A percentile compares a stretch with the other conserved stretches of the same genome.
These are phyloP conservation scores for Halcyon malimbica DNA, from an alignment of 2,113 vertebrate species.

Conservation along the genomic window DNA sequence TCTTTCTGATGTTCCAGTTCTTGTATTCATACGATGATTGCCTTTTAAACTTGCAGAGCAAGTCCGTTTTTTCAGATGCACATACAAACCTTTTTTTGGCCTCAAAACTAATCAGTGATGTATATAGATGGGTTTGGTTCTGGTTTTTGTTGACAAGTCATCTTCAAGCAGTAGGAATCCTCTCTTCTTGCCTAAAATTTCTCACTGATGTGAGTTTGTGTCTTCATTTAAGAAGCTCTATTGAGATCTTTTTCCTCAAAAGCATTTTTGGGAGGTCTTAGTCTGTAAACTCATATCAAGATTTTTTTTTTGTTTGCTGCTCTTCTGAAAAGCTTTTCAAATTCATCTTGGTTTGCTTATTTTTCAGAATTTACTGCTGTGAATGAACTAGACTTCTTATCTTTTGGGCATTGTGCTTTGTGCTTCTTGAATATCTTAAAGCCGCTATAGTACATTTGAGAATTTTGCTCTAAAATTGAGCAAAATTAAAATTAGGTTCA, in stretches of 20 bases:
- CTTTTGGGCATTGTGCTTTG: neutral
- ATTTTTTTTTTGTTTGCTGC: neutral
- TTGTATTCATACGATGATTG: neutral
- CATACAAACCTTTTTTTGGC: neutral
- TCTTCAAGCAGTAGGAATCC: neutral
- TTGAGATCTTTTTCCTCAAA: neutral
- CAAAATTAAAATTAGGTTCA: neutral
- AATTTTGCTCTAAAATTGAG: neutral
- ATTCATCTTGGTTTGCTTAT: neutral
- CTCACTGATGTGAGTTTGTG: neutral
- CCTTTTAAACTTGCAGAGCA: neutral
- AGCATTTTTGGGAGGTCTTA: neutral
- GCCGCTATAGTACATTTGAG: neutral
- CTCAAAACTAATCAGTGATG: neutral
- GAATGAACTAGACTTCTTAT: neutral
- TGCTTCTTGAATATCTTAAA: neutral
- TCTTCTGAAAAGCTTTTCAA: neutral
- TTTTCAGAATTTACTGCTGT: neutral
- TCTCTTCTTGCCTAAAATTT: neutral
- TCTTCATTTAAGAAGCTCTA: neutral
- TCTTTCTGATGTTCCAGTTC: neutral
- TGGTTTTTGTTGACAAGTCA: neutral
- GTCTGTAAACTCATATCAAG: neutral
- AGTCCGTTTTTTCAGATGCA: neutral
- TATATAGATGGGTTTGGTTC: neutral